Conservation (phyloP, 1,140 invertebrate genomes). For the Mercenaria mercenaria region DNA sequence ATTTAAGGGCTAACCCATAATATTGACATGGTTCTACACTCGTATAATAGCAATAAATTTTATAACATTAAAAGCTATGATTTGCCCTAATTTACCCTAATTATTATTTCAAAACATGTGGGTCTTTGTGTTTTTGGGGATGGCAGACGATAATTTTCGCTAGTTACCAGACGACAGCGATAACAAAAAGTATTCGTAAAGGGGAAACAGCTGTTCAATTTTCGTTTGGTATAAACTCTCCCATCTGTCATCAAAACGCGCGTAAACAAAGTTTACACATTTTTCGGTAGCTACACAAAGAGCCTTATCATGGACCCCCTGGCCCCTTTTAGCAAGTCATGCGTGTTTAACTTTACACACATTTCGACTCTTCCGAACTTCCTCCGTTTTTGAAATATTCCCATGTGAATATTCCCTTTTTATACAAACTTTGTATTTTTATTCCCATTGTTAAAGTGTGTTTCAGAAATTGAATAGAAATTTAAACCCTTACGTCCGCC, state of each 20-base stretch:
- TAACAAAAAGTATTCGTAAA: constrained; percentile 31
- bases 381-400: neutral
- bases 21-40: no score
- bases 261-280: constrained; percentile 33
- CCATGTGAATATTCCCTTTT: neutral
- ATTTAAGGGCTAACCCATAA: no score
- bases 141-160: constrained; percentile 34
- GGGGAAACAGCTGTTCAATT: constrained; percentile 25
- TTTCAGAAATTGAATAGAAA: neutral
- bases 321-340: constrained; percentile 6
- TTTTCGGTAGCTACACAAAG: constrained; percentile 28
- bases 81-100: neutral
- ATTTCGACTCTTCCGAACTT: neutral
- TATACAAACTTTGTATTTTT: constrained; percentile 2
- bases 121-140: constrained; percentile 11
- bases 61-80: neutral
- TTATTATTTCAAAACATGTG: constrained; percentile 23
- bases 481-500: neutral
- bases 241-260: constrained; percentile 29
- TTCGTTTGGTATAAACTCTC: constrained; percentile 9
- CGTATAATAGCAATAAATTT: no score
- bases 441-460: constrained; percentile 1
- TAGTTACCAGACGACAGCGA: constrained; percentile 13
- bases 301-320: constrained; percentile 4
- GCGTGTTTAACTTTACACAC: constrained; percentile 7